phyloP scores from a whole-genome alignment of 2,797 vertebrate genomes.

The Astyanax mexicanus region DNA sequence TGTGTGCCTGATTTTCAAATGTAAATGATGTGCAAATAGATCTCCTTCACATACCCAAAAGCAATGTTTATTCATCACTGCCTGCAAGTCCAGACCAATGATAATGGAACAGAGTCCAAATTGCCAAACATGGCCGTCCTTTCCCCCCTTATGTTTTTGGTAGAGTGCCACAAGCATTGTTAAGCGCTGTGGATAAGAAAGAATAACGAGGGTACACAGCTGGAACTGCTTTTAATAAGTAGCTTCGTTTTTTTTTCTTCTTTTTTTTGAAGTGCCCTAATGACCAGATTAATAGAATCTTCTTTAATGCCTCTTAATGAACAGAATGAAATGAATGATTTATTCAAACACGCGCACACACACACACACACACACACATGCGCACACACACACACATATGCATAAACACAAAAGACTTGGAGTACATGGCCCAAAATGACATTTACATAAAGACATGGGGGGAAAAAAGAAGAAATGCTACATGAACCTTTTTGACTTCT shows the following conservation, averaged over 20 bases:
- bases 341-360: conserved; percentile 51
- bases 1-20: conserved; percentile 46
- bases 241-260: conserved; percentile 64
- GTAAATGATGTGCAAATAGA: conserved; percentile 78
- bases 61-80: conserved; percentile 80
- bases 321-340: conserved; percentile 70
- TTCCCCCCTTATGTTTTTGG: conserved; percentile 72
- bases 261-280: conserved; percentile 82
- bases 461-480: conserved; percentile 33
- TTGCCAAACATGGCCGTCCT: conserved; percentile 66
- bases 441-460: conserved; percentile 70
- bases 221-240: conserved; percentile 85
- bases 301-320: conserved; percentile 82
- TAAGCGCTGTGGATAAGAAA: conserved; percentile 66
- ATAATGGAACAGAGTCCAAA: conserved; percentile 75
- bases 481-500: conserved; percentile 56
- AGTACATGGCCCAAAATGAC: conserved; percentile 69
- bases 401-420: conserved; percentile 46
- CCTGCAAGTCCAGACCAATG: conserved; percentile 72
- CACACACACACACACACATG: conserved; percentile 3
- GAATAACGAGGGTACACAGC: conserved; percentile 81
- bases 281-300: conserved; percentile 86
- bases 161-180: conserved; percentile 80
- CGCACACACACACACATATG: conserved; percentile 4
- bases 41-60: conserved; percentile 73